These are phyloP conservation scores for Peromyscus californicus DNA, from an alignment of 2,113 vertebrate genomes.

Conservation along the genomic window DNA sequence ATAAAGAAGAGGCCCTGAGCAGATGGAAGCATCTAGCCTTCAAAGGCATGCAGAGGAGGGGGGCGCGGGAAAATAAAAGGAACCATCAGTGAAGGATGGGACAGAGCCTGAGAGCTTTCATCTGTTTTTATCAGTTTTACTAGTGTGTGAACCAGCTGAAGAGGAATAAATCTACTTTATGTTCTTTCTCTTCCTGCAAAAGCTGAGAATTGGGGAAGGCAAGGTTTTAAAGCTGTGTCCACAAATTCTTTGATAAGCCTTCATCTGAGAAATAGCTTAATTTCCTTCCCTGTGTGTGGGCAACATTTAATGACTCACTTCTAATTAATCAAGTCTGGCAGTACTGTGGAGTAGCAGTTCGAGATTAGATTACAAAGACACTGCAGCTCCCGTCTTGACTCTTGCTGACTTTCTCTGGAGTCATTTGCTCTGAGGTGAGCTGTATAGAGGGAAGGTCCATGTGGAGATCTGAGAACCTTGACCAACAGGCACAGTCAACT, in stretches of 20 bases:
- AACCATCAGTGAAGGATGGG: neutral
- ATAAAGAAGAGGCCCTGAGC: neutral
- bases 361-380: slow-evolving; percentile 11
- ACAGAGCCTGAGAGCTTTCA: neutral
- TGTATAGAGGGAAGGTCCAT: neutral
- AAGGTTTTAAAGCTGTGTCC: neutral
- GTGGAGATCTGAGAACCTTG: neutral
- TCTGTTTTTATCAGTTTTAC: slow-evolving; percentile 52
- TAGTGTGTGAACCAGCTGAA: slow-evolving; percentile 51
- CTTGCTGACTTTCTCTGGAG: neutral
- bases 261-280: neutral
- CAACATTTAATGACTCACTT: slow-evolving; percentile 24
- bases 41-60: neutral
- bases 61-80: neutral
- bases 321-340: slow-evolving; percentile 14
- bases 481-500: neutral
- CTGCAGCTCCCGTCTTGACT: neutral
- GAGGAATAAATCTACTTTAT: slow-evolving; percentile 52
- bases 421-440: neutral
- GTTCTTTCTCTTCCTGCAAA: slow-evolving; percentile 33
- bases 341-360: neutral
- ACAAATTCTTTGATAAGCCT: neutral
- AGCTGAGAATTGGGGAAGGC: slow-evolving; percentile 16
- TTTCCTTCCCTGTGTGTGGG: neutral
- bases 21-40: neutral